Conservation (phyloP, 1,140 invertebrate genomes). For the Bombus fervidus region DNA sequence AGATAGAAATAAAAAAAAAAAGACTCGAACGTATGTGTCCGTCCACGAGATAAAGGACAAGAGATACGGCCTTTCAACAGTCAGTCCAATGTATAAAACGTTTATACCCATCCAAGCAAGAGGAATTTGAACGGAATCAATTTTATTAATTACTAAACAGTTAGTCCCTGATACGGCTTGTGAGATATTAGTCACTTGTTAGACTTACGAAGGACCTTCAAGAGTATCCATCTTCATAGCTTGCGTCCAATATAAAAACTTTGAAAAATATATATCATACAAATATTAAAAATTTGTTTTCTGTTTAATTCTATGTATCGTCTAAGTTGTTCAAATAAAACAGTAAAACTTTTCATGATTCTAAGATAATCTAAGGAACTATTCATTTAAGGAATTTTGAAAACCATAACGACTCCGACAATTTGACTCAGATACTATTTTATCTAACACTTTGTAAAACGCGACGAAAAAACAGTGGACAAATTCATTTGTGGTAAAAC, state of each 20-base stretch:
- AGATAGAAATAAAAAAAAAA: slow-evolving; percentile 61
- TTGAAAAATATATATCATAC: slow-evolving; percentile 4
- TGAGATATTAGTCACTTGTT: slow-evolving; percentile 67
- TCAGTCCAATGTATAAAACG: background rate
- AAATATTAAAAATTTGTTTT: background rate
- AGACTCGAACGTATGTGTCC: slow-evolving; percentile 32
- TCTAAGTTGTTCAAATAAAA: slow-evolving; percentile 10
- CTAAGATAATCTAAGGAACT: slow-evolving; percentile 56
- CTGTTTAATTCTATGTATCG: slow-evolving; percentile 13
- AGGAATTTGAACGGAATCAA: slow-evolving; percentile 35
- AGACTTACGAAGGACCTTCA: slow-evolving; percentile 55
- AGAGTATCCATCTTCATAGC: slow-evolving; percentile 56
- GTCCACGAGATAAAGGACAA: slow-evolving; percentile 26
- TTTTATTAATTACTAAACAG: slow-evolving; percentile 47
- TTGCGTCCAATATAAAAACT: slow-evolving; percentile 39
- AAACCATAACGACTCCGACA: background rate
- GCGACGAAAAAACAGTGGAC: slow-evolving; percentile 23
- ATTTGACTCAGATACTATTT: slow-evolving; percentile 20
- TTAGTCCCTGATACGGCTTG: slow-evolving; percentile 53
- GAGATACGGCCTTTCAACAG: slow-evolving; percentile 3
- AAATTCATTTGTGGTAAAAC: slow-evolving; percentile 24
- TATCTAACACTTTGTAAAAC: slow-evolving; percentile 13
- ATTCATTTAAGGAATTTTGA: slow-evolving; percentile 6
- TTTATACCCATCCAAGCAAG: slow-evolving; percentile 52
- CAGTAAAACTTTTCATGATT: slow-evolving; percentile 13